Base-by-base conservation (phyloP, 2,113 vertebrate genomes). In the Rhinoderma darwinii region DNA sequence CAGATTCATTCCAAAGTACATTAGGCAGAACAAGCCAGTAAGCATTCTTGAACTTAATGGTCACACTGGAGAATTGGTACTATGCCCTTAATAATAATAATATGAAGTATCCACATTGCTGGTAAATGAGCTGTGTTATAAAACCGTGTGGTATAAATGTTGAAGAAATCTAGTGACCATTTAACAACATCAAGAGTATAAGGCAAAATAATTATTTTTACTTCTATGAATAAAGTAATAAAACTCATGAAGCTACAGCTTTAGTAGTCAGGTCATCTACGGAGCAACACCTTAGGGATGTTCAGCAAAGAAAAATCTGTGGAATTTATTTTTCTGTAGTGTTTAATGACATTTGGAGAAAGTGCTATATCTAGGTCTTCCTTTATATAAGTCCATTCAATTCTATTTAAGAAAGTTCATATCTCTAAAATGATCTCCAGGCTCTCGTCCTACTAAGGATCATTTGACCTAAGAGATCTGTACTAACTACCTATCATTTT, bases 21-120 rank as follows among this genome's bases (percentile, higher is more conserved):
- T 87, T 82, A 87, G 66, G 84, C 84, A 86, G 66, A 72, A 30
- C 84, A 86, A 81, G 77, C 39, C 50, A 66, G 73, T 32, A 15
- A 68, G 50, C 84, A 86, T 86, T 86, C 84, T 80, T 86, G 30
- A 72, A 73, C 18, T 59, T 56, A 86, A 82, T 61, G 68, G 66
- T 82, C 78, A 87, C 78, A 63, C 85, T 59, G 27, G 85, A 80
- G 78, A 59, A 73, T 74, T 87, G 37, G 17, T 80, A 43, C 56
- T 41, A 51, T 87, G 78, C 77, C 50, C 68, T 32, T 74, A n/a
- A n/a, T 54, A 70, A 54, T 37, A 51, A 41, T 72, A 73, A 82
- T 44, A 87, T 37, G 56, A 37, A 9, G 35, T 41, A 25, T 72
- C 32, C 76, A 56, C 32, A 54, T 37, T 37, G 50, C 51, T 80